Base-by-base conservation (phyloP, 2,888 invertebrate genomes). In the Leptinotarsa rubiginosa region DNA sequence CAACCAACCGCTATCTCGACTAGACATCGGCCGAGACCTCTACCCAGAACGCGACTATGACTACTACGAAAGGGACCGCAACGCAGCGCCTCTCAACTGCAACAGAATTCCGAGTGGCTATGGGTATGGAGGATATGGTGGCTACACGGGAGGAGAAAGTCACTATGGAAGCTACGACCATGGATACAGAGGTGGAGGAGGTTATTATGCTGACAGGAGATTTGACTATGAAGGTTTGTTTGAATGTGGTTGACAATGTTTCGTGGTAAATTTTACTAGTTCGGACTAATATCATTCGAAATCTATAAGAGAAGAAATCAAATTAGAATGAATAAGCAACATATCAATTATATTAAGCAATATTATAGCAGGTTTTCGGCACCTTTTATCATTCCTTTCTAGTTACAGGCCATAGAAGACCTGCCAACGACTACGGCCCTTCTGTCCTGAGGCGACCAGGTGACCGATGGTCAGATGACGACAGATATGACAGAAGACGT, bases 11-110 rank as follows among this genome's bases (percentile, higher is more conserved):
- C 89, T 93, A 65, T 89, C 92, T 78, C 91, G 92, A 47, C 91
- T 95, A 85, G 93, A 95, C 84, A 84, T 93, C 0, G 87, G 89
- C 54, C 87, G 90, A 47, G 92, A 93, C 82, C 91, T 93, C 78
- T 89, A 90, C 0, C 91, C 92, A 12, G 93, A 94, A 82, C 90
- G 91, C 47, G 92, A 94, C 80, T 95, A 93, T 82, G 95, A 96
- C 83, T 95, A 94, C 84, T 96, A 94, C 84, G 94, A 95, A 81
- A 89, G 93, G 49, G 94, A 95, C 88, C 89, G 93, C 31, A 93
- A 93, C 83, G 94, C 93, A 74, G 92, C 91, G 1, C 73, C 80
- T 20, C 76, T 70, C 18, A 83, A 83, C 67, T 85, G 84, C 72
- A 76, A 79, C 54, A 77, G 77, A 64, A 70, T 76, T 20, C 76